Conservation (phyloP, 35 echinoderm and acorn worm species). For the Ptychodera flava region DNA sequence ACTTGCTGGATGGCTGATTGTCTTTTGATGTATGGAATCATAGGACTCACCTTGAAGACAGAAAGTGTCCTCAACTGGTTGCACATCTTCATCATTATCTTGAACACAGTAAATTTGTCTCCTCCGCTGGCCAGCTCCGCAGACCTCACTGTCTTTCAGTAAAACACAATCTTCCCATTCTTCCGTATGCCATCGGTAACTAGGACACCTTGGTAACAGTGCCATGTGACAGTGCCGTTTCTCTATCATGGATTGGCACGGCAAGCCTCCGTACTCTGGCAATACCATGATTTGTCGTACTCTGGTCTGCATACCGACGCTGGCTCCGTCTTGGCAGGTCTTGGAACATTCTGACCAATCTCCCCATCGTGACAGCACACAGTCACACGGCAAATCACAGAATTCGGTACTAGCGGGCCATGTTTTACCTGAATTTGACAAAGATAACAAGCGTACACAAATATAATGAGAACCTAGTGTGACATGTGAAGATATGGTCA, state of each 20-base stretch:
- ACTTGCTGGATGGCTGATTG: too few relatives aligned
- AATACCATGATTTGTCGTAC: constrained; percentile 28
- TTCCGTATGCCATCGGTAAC: constrained; percentile 55
- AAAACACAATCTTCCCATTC: constrained; percentile 47
- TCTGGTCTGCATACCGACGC: constrained; percentile 34
- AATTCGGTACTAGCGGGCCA: constrained; percentile 30
- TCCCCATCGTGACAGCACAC: constrained; percentile 54
- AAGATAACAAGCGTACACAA: too few relatives aligned
- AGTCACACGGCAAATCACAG: constrained; percentile 78
- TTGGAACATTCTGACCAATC: constrained; percentile 52
- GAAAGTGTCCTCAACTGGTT: constrained; percentile 48
- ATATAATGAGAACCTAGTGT: too few relatives aligned
- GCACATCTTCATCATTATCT: constrained; percentile 20
- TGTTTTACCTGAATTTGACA: background rate
- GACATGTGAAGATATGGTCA: too few relatives aligned
- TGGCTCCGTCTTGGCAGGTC: constrained; percentile 46
- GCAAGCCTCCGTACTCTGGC: constrained; percentile 57
- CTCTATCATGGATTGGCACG: constrained; percentile 46
- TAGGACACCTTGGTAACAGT: constrained; percentile 43
- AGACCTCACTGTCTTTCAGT: constrained; percentile 11
- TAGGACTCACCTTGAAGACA: background rate
- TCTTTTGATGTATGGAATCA: too few relatives aligned
- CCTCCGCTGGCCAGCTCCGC: constrained; percentile 66
- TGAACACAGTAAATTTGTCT: constrained; percentile 78
- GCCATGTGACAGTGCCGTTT: constrained; percentile 25